Evolutionary conservation across 92 coral and sea anemone genomes (phyloP).

Genomic region (Hydrozoanthus gracilis): DNA sequence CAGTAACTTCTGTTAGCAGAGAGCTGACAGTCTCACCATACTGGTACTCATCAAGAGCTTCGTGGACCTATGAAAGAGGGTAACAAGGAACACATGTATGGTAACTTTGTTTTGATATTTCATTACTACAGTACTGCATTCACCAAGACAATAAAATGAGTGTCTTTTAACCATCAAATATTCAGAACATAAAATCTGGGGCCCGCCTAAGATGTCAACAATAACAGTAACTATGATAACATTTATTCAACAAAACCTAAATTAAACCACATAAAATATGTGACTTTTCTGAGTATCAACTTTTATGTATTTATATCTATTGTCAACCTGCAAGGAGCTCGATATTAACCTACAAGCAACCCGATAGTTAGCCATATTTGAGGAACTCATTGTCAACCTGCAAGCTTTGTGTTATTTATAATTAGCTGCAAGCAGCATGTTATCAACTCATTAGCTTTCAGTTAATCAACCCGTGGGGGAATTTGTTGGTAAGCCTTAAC

Average conservation of each 20-base stretch:
- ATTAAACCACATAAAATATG: too few relatives aligned
- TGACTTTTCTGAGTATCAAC: too few relatives aligned
- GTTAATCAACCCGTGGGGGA: background rate
- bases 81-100: background rate
- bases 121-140: too few relatives aligned
- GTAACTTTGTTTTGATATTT: too few relatives aligned
- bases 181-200: too few relatives aligned
- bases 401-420: background rate
- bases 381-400: background rate
- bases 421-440: background rate
- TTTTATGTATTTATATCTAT: too few relatives aligned
- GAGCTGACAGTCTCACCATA: constrained; percentile 58
- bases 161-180: too few relatives aligned
- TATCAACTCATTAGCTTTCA: background rate
- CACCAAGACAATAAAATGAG: too few relatives aligned
- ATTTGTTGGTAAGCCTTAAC: too few relatives aligned
- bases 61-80: constrained; percentile 45
- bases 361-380: background rate
- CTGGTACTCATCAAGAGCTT: constrained; percentile 55
- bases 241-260: too few relatives aligned
- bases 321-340: background rate
- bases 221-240: too few relatives aligned
- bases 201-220: too few relatives aligned
- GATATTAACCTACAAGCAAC: background rate
- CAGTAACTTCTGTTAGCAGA: constrained; percentile 68